Percentiles rank a stretch among this genome's conserved stretches.
Conservation (phyloP, 2,113 vertebrate species). For the Naja naja region DNA sequence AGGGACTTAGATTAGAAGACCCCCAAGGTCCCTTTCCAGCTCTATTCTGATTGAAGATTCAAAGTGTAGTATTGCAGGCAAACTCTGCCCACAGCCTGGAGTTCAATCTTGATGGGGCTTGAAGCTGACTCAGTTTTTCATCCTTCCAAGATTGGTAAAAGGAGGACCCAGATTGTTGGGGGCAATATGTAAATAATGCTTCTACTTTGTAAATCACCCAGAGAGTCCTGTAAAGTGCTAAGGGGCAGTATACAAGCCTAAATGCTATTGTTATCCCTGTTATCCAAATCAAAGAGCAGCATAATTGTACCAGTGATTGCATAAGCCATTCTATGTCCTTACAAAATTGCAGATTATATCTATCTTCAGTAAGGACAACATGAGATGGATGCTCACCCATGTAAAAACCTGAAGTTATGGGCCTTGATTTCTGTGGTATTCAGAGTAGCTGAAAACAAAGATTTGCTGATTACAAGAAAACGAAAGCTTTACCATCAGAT, state of each 20-base stretch:
- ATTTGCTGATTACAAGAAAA: background rate
- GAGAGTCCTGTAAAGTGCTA: background rate
- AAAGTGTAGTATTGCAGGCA: background rate
- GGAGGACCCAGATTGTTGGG: background rate
- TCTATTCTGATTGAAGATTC: too few relatives aligned
- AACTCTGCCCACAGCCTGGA: background rate
- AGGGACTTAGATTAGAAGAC: too few relatives aligned
- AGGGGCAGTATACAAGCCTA: background rate
- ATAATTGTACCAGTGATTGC: background rate
- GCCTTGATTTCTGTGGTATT: background rate
- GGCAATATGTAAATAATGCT: background rate
- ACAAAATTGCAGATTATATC: background rate
- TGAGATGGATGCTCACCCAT: background rate
- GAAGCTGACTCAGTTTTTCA: background rate
- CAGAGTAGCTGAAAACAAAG: background rate
- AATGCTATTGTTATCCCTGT: background rate
- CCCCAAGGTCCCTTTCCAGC: too few relatives aligned
- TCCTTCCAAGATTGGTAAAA: background rate
- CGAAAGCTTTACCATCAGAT: background rate
- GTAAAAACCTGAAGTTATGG: background rate
- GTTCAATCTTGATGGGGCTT: background rate
- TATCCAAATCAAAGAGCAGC: background rate
- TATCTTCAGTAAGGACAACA: background rate
- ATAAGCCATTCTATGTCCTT: background rate
- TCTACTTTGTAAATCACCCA: background rate